Conservation (phyloP, 92 coral and sea anemone species). For the Phymanthus crucifer region DNA sequence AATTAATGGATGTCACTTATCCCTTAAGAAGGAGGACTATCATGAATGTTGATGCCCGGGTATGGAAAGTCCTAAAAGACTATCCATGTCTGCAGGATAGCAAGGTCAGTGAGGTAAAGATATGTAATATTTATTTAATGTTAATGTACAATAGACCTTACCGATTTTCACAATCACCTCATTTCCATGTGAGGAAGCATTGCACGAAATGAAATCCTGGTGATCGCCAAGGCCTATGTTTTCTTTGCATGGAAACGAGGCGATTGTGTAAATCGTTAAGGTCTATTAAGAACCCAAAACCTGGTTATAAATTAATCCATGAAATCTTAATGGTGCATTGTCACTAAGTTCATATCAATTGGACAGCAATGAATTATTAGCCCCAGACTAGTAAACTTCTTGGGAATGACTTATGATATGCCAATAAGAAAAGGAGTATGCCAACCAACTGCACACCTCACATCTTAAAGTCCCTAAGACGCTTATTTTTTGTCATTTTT, state of each 20-base stretch:
- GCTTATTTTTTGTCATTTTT: no score
- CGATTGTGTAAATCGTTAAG: no score
- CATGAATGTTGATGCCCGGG: background rate
- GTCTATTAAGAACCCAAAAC: background rate
- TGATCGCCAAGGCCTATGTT: no score
- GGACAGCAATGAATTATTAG: background rate
- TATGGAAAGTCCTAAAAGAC: background rate
- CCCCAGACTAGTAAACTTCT: background rate
- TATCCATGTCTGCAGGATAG: constrained; percentile 2
- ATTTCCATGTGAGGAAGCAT: no score
- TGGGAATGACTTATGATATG: background rate
- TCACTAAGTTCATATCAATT: background rate
- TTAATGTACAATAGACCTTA: no score
- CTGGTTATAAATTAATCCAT: background rate
- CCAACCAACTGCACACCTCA: background rate
- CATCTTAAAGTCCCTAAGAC: no score
- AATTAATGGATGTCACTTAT: background rate
- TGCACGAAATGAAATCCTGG: no score
- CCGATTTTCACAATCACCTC: no score
- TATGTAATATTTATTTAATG: background rate
- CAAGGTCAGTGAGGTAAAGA: constrained; percentile 7
- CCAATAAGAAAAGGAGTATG: background rate
- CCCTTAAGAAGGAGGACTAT: background rate
- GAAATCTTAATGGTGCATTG: background rate
- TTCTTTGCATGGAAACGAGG: no score